phyloP scores from a whole-genome alignment of 2,113 vertebrate species.

The Zeus faber region DNA sequence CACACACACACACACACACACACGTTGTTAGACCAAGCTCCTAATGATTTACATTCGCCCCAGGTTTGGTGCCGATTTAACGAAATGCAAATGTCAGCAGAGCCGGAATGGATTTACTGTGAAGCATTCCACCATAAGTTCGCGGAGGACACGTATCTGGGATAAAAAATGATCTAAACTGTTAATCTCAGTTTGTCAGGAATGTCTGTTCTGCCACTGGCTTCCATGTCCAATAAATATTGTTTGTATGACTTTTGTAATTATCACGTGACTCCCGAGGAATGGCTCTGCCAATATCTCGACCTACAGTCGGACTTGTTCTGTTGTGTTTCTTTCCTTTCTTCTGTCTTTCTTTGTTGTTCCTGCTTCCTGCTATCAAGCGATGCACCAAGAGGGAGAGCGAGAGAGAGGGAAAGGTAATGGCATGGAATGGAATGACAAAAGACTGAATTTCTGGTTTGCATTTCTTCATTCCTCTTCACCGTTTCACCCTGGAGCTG shows the following conservation, averaged over 20 bases:
- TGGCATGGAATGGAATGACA: constrained; percentile 74
- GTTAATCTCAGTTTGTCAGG: constrained; percentile 31
- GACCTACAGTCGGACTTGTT: too few species aligned
- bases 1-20: neutral
- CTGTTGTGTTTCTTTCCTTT: constrained; percentile 14
- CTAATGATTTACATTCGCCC: constrained; percentile 39
- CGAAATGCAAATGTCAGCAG: constrained; percentile 48
- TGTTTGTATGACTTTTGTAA: too few species aligned
- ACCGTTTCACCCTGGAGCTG: constrained; percentile 78
- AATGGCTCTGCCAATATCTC: constrained; percentile 45
- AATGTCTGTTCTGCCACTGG: constrained; percentile 27
- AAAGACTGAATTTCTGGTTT: constrained; percentile 72
- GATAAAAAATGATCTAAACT: constrained; percentile 41
- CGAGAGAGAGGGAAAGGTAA: too few species aligned
- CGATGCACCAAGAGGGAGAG: too few species aligned
- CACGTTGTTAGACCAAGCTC: constrained; percentile 9
- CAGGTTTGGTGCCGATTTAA: constrained; percentile 43
- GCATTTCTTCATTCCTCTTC: constrained; percentile 73
- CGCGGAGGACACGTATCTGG: constrained; percentile 1
- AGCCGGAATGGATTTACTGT: constrained; percentile 46
- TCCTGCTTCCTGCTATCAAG: too few species aligned
- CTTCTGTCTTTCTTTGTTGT: constrained; percentile 40
- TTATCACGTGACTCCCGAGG: constrained; percentile 33
- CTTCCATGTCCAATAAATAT: too few species aligned
- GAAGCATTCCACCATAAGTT: constrained; percentile 43